These are phyloP conservation scores for Teinopalpus imperialis DNA, from an alignment of 2,888 invertebrate species.

Conservation along the genomic window DNA sequence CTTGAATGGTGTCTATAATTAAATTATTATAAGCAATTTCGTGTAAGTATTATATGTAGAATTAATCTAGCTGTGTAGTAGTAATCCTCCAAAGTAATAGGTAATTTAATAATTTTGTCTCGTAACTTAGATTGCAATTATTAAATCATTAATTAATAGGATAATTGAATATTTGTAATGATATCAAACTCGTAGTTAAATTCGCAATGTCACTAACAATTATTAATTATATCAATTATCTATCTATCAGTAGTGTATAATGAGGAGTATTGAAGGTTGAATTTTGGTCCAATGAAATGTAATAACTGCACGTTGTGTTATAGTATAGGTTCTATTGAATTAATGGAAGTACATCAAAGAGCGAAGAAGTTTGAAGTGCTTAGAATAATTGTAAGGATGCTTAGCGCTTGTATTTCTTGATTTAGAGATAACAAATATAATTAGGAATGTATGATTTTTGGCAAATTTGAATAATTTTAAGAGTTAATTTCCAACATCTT, in stretches of 20 bases:
- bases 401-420: constrained; percentile 14
- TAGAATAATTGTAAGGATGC: constrained; percentile 12
- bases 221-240: constrained; percentile 23
- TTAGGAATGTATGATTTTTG: neutral
- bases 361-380: constrained; percentile 7
- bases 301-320: constrained; percentile 72
- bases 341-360: constrained; percentile 27
- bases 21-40: constrained; percentile 52
- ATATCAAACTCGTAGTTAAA: neutral
- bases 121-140: constrained; percentile 39
- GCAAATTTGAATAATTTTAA: neutral
- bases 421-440: neutral
- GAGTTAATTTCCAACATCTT: neutral
- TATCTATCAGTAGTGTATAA: constrained; percentile 33
- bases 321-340: constrained; percentile 43
- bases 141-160: constrained; percentile 2
- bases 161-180: neutral
- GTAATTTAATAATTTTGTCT: constrained; percentile 42
- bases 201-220: neutral
- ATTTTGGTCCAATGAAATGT: constrained; percentile 80
- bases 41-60: constrained; percentile 33
- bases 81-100: constrained; percentile 50
- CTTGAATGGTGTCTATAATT: constrained; percentile 43
- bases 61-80: constrained; percentile 30
- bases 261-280: constrained; percentile 74